Base-by-base conservation (phyloP, 2,888 invertebrate species). In the Drosophila imparisetae region DNA sequence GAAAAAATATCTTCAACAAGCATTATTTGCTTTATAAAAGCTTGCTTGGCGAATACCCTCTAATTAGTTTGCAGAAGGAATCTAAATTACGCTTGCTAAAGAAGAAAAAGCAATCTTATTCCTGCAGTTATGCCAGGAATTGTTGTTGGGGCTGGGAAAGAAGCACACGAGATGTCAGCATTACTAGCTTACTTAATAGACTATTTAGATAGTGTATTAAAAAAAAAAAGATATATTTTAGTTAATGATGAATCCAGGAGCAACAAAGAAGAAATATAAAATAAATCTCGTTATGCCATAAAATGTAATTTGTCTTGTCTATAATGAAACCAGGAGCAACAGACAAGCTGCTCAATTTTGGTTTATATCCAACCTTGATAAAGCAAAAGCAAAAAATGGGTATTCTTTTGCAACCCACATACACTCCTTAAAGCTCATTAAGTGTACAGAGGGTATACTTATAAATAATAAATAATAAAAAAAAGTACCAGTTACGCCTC, bases 11-110 rank as follows among this genome's bases (percentile, higher is more conserved):
- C 53, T 30, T 36, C 36, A 34, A 11, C 29, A 30, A 66, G 24
- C 10, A 13, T 13, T 29, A 3, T 38, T 49, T 45, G 4, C 21
- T 27, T 24, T 4, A 32, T 2, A 21, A 36, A 2, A 6, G 24
- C 24, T 32, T 24, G 64, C 21, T 38, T 10, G 3, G 7, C 11
- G 0, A 40, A 67, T 65, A 66, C 38, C 34, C 55, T 67, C 11
- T 49, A 40, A 30, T 30, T 57, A 42, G n/a, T 18, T n/a, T 5
- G 21, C 24, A 34, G 18, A 45, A 45, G 4, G 15, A 45, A 15
- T 6, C 45, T 15, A 24, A 45, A 45, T 24, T 7, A 7, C 15
- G 21, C 21, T 21, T 21, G 45, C 21, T 8, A 24, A 7, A 45
- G 13, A 15, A 45, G 13, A 21, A 21, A 21, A 21, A 4, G 2